phyloP scores from a whole-genome alignment of 2,797 vertebrate species.

The Pseudochromis fuscus region DNA sequence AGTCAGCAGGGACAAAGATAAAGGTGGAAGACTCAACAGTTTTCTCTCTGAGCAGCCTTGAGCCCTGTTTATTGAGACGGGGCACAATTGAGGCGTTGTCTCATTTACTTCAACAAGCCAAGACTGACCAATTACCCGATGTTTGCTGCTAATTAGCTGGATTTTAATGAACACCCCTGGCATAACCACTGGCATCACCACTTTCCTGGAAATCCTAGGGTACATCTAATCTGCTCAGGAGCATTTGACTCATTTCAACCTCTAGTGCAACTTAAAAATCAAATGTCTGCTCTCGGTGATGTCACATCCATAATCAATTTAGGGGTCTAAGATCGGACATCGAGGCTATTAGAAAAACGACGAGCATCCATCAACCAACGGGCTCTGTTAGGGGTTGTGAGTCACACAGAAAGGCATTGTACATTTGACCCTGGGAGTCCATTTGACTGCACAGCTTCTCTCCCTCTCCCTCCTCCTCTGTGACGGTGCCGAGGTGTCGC shows the following conservation, averaged over 20 bases:
- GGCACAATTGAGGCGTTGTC: constrained; percentile 47
- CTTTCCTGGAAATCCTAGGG: constrained; percentile 24
- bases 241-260: constrained; percentile 42
- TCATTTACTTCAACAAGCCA: constrained; percentile 45
- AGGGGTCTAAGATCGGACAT: constrained; percentile 47
- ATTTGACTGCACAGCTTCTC: constrained; percentile 53
- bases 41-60: constrained; percentile 54
- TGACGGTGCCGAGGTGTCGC: constrained; percentile 49
- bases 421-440: constrained; percentile 70
- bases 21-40: constrained; percentile 68
- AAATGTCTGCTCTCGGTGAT: constrained; percentile 48
- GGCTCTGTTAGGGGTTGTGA: constrained; percentile 35
- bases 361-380: constrained; percentile 61
- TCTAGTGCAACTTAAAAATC: constrained; percentile 42
- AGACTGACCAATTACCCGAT: constrained; percentile 59
- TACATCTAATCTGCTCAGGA: constrained; percentile 33
- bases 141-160: constrained; percentile 47
- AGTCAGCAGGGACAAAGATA: constrained; percentile 76
- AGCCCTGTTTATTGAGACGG: constrained; percentile 44
- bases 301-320: constrained; percentile 63
- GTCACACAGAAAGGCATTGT: constrained; percentile 50
- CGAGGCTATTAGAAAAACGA: constrained; percentile 65
- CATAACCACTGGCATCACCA: constrained; percentile 47
- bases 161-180: constrained; percentile 58
- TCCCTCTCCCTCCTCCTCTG: constrained; percentile 8